These are phyloP conservation scores for Enteromius paludinosus DNA, from an alignment of 2,797 vertebrate species.

Conservation along the genomic window DNA sequence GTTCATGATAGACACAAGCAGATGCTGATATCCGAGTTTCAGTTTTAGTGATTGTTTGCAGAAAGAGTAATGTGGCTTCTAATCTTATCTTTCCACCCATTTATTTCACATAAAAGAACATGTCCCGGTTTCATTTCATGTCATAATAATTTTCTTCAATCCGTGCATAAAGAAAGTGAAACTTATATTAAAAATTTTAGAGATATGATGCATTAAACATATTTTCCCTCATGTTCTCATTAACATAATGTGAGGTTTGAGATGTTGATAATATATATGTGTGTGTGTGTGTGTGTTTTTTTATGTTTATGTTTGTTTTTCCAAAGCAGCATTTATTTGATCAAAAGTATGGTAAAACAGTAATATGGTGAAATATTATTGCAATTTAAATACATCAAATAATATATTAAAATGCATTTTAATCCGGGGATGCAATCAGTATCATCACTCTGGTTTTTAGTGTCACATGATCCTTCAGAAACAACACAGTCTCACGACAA, in stretches of 20 bases:
- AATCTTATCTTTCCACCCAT: not conserved
- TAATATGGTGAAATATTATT: not conserved
- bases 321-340: not conserved
- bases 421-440: not conserved
- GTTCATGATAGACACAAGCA: slow-evolving; percentile 52
- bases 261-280: too few species aligned
- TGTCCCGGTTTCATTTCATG: not conserved
- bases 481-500: too few species aligned
- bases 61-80: not conserved
- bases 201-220: not conserved
- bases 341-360: not conserved
- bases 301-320: not conserved
- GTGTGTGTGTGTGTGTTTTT: not conserved
- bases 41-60: not conserved
- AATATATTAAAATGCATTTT: not conserved
- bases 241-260: too few species aligned
- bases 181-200: not conserved
- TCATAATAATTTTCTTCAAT: not conserved
- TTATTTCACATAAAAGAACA: not conserved
- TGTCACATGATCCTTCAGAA: not conserved
- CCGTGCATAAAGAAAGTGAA: not conserved
- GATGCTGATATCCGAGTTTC: slow-evolving; percentile 42
- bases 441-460: not conserved
- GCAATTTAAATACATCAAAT: not conserved
- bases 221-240: not conserved